Conservation (phyloP, 2,888 invertebrate genomes). For the Phytoseiulus persimilis region DNA sequence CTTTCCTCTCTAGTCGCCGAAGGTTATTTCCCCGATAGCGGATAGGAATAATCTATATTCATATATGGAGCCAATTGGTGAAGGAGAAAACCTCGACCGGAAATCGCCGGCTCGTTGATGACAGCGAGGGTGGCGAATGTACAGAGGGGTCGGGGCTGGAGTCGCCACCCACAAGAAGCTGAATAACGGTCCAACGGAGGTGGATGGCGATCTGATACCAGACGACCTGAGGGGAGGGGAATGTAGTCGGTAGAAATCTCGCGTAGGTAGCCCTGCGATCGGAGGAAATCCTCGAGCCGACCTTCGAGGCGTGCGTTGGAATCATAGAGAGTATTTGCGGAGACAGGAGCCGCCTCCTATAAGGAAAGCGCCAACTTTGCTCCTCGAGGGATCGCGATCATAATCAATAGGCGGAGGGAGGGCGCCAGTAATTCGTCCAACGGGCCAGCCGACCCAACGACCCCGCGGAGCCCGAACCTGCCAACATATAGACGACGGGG, state of each 20-base stretch:
- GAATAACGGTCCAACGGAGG: neutral
- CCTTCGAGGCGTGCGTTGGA: too few relatives aligned
- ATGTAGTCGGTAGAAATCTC: too few relatives aligned
- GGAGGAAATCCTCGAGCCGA: too few relatives aligned
- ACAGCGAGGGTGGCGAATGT: neutral
- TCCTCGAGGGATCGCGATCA: neutral
- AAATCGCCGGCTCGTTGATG: neutral
- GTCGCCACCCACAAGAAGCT: neutral
- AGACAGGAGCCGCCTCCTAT: too few relatives aligned
- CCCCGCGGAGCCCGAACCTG: neutral
- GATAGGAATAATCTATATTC: neutral
- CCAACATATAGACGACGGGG: neutral
- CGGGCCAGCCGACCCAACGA: neutral
- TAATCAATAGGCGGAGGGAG: neutral
- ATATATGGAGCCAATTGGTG: neutral
- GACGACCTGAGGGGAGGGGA: too few relatives aligned
- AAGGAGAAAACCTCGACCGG: neutral
- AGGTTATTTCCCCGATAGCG: neutral
- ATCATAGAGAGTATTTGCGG: too few relatives aligned
- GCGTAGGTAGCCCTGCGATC: too few relatives aligned
- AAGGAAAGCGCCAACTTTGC: neutral
- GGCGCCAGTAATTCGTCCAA: neutral
- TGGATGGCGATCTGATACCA: neutral
- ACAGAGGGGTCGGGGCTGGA: neutral
- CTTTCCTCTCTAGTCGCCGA: neutral